Evolutionary conservation across 2,113 vertebrate genomes (phyloP), one percentile per base, ranked within the genome.

Genomic region (Dinomys branickii): DNA sequence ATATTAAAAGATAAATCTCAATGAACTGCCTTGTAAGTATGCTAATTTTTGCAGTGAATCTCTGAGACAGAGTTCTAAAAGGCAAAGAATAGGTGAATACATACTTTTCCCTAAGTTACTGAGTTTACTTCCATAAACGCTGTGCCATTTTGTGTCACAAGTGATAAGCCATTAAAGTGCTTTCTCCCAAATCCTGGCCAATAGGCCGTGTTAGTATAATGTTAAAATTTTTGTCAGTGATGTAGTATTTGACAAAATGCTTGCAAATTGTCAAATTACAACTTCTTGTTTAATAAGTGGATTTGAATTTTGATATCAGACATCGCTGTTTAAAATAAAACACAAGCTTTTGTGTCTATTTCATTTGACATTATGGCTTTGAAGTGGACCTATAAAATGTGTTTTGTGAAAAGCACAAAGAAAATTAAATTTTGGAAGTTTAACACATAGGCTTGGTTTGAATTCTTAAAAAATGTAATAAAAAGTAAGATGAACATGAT

Each of bases 1-100:
- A 2, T 77, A 33, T 69, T 96, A 83, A 82, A 33, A 93, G 90
- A 78, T 73, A 90, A 95, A 69, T 81, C 19, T 91, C 56, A 77
- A 3, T 63, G 35, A 92, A 63, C 77, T 38, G 1, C 81, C 30
- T 92, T 58, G 16, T 93, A 96, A 94, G 84, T 67, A 54, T 61
- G 41, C 63, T 52, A 75, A 13, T 94, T 88, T 47, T 2, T 50
- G 22, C 8, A 93, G 4, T 93, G 20, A 91, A 24, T 91, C 20
- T 95, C 26, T 59, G 33, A 47, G 14, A 67, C 54, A 82, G 3
- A 81, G 56, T 91, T 5, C 35, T 71, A 94, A 88, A 77, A 88
- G 3, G 3, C 26, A 30, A 75, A 81, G 11, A 84, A 14, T 67
- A 93, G 78, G 82, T 71, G 10, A 85, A 71, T 41, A 80, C 24